Evolutionary conservation across 1,140 invertebrate species (phyloP), one percentile per base, ranked within the genome.

Genomic region (Chionoecetes opilio): DNA sequence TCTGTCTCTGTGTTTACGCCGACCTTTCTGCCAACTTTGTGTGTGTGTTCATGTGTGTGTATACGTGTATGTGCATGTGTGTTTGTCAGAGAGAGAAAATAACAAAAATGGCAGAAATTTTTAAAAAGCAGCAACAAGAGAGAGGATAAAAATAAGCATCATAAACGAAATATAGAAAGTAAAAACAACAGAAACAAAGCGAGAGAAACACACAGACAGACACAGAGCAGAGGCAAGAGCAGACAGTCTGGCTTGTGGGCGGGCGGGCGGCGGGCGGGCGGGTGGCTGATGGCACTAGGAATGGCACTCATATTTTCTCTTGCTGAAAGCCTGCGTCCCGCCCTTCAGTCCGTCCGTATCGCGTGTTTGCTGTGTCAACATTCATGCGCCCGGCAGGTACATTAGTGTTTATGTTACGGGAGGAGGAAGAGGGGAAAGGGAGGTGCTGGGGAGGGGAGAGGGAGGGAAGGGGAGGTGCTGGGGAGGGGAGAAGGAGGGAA

Each of bases 341-440:
- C 46, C 46, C 46, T 53, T 53, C 46, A 9, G 11, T 75, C 63
- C 21, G 21, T 75, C 63, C 0, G 63, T 75, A 75, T 75, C 63
- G 21, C n/a, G 63, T 75, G 63, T 75, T 75, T 75, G 63, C 63
- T n/a, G 21, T 75, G 63, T 75, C 63, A 75, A 75, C 63, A 75
- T 75, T 75, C 21, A n/a, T 26, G 63, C n/a, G 63, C 63, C 63
- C 26, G 63, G n/a, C 63, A 75, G 63, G 63, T 75, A 75, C 63
- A 75, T n/a, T n/a, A 21, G n/a, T 75, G 63, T 75, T 75, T 75
- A 75, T 75, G 63, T 75, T 75, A 26, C n/a, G 63, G 63, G 63
- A 21, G n/a, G 26, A 26, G 63, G 11, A 5, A n/a, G 63, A n/a
- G 63, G 6, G 21, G 21, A 26, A 11, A n/a, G 46, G 46, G 11